phyloP scores from a whole-genome alignment of 2,888 invertebrate genomes.

The Tipula lateralis region DNA sequence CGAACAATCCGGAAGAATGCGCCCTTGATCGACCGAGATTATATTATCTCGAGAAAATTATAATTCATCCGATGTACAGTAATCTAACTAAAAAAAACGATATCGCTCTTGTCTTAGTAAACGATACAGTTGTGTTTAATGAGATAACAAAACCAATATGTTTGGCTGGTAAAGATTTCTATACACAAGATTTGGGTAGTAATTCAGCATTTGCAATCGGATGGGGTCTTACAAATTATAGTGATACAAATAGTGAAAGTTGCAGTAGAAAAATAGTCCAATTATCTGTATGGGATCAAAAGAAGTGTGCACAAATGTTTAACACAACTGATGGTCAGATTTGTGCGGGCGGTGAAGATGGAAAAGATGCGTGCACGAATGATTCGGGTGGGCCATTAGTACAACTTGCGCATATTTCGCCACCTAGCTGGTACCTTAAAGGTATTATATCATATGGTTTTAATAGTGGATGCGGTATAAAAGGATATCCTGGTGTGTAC shows the following conservation, averaged over 20 bases:
- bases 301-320: background rate
- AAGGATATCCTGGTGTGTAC: background rate
- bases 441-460: background rate
- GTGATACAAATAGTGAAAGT: background rate
- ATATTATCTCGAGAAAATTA: background rate
- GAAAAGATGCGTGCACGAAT: slow-evolving; percentile 61
- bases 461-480: background rate
- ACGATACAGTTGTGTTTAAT: background rate
- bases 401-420: background rate
- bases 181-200: background rate
- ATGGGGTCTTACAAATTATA: background rate
- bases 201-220: background rate
- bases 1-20: background rate
- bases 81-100: background rate
- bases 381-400: slow-evolving; percentile 66
- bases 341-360: slow-evolving; percentile 60
- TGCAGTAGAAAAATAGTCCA: background rate
- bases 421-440: background rate
- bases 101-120: background rate
- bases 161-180: background rate
- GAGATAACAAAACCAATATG: background rate
- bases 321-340: slow-evolving; percentile 47
- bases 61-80: background rate
- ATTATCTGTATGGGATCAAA: background rate
- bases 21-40: background rate